Conservation (phyloP, 2,888 invertebrate species). For the Lycaena phlaeas region DNA sequence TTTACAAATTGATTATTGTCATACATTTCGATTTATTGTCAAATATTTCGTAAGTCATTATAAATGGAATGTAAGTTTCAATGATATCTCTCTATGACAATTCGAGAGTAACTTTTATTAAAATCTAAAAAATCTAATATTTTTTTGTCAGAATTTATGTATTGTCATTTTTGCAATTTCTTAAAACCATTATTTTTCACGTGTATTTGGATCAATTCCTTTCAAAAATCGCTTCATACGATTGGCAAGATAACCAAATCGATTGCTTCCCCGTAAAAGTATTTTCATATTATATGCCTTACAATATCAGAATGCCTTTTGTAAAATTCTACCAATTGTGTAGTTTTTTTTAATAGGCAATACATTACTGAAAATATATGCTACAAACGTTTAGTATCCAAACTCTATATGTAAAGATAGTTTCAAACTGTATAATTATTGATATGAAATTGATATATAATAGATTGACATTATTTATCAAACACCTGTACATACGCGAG, state of each 20-base stretch:
- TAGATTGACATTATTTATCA: constrained; percentile 64
- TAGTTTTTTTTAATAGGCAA: constrained; percentile 3
- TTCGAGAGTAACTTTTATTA: neutral
- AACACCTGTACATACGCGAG: constrained; percentile 39
- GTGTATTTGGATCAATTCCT: neutral
- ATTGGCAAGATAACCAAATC: too few species aligned
- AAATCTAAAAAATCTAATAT: constrained; percentile 1
- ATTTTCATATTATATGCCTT: neutral
- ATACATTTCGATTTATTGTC: neutral
- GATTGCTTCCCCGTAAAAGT: too few species aligned
- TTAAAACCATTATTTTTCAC: neutral
- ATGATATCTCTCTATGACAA: neutral
- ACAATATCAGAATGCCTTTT: neutral
- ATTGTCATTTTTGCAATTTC: neutral
- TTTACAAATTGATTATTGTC: constrained; percentile 9
- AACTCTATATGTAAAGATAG: constrained; percentile 35
- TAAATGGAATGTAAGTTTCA: neutral
- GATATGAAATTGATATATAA: constrained; percentile 69
- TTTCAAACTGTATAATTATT: constrained; percentile 40
- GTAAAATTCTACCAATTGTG: constrained; percentile 3
- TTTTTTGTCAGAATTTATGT: neutral
- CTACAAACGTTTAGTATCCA: too few species aligned
- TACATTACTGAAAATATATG: constrained; percentile 5
- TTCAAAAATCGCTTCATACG: too few species aligned
- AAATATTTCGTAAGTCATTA: neutral